Conservation (phyloP, 1,140 invertebrate genomes). For the Cephus cinctus region DNA sequence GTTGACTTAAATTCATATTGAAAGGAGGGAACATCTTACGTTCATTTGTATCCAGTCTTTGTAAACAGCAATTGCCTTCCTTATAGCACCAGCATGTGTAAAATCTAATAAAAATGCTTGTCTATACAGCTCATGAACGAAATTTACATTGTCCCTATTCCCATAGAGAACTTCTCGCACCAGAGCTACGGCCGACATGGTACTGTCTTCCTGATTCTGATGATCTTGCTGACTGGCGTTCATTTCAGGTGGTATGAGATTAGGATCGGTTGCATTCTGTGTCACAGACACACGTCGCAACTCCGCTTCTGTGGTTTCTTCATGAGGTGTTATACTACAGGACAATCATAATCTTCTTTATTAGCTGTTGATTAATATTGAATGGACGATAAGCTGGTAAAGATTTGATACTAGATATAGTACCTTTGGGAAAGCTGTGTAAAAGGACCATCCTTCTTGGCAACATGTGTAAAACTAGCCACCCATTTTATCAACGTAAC, state of each 20-base stretch:
- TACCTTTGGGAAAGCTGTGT: constrained; percentile 44
- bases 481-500: constrained; percentile 89
- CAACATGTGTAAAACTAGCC: constrained; percentile 78
- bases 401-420: too few relatives aligned
- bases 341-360: neutral
- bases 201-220: constrained; percentile 42
- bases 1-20: neutral
- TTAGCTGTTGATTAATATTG: neutral
- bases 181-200: constrained; percentile 55
- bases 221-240: constrained; percentile 40
- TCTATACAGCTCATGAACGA: constrained; percentile 91
- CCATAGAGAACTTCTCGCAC: constrained; percentile 88
- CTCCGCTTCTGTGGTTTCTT: constrained; percentile 44
- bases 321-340: constrained; percentile 40
- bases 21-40: constrained; percentile 55
- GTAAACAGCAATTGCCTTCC: constrained; percentile 90
- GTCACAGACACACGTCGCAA: constrained; percentile 46
- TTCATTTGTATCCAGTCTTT: constrained; percentile 95
- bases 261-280: constrained; percentile 40
- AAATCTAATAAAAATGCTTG: constrained; percentile 92
- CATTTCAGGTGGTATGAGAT: constrained; percentile 38
- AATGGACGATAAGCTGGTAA: too few relatives aligned
- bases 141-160: constrained; percentile 88
- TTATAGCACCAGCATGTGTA: constrained; percentile 80
- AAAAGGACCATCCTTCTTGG: constrained; percentile 60